A percentile compares a stretch with the other conserved stretches of the same genome.
Evolutionary conservation across 2,888 invertebrate genomes (phyloP).

Genomic region (Caenorhabditis virilis): DNA sequence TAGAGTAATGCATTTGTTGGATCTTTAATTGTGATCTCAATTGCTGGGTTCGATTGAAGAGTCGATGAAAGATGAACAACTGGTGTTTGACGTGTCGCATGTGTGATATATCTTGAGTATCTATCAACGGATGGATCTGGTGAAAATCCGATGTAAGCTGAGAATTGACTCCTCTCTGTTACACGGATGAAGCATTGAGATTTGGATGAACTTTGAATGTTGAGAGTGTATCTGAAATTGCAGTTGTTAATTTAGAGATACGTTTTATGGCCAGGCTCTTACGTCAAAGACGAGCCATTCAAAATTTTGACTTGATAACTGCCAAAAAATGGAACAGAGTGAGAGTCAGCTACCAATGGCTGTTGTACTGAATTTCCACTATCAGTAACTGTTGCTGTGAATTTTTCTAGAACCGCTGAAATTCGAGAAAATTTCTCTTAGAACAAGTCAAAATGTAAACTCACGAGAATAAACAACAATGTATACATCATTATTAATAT

Average conservation of each 20-base stretch:
- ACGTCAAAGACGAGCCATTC: slow-evolving; percentile 9
- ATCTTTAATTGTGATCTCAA: slow-evolving; percentile 23
- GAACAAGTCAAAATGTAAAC: no score
- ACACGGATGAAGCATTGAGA: slow-evolving; percentile 23
- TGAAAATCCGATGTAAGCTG: slow-evolving; percentile 43
- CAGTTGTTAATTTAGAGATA: slow-evolving; percentile 1
- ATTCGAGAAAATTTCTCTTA: no score
- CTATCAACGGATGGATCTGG: slow-evolving; percentile 38
- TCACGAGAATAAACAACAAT: slow-evolving; percentile 29
- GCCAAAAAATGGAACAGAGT: slow-evolving; percentile 35
- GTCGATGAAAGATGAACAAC: slow-evolving; percentile 32
- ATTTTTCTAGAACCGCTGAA: slow-evolving; percentile 26
- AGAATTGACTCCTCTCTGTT: slow-evolving; percentile 31
- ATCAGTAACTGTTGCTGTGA: slow-evolving; percentile 8
- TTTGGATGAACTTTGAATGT: neutral
- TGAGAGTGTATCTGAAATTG: slow-evolving; percentile 1
- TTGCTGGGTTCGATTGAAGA: slow-evolving; percentile 25
- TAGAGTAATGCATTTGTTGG: neutral
- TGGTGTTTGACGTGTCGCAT: slow-evolving; percentile 24
- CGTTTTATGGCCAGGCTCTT: neutral
- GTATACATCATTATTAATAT: slow-evolving; percentile 10
- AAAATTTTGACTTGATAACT: slow-evolving; percentile 23
- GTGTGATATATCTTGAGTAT: slow-evolving; percentile 22
- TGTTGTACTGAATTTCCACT: neutral
- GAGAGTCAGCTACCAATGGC: slow-evolving; percentile 15